Conservation (phyloP, 2,797 vertebrate species). For the Schizothorax lantsangensis region DNA sequence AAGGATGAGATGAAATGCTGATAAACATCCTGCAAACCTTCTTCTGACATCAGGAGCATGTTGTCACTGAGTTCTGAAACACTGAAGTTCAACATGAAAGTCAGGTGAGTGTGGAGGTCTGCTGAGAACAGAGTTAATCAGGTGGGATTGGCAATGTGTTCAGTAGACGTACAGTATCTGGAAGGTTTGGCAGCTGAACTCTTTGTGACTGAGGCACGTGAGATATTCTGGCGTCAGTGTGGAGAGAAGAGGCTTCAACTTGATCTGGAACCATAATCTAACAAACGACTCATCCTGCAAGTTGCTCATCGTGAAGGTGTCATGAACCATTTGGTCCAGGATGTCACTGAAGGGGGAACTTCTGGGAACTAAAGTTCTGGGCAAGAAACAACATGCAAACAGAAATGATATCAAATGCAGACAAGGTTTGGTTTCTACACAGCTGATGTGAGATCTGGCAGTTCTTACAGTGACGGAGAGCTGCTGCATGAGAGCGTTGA, state of each 20-base stretch:
- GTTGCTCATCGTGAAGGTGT: conserved; percentile 65
- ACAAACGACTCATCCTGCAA: conserved; percentile 74
- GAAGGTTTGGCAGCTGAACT: conserved; percentile 78
- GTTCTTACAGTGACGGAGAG: conserved; percentile 67
- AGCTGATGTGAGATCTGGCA: not conserved
- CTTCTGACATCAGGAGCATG: conserved; percentile 48
- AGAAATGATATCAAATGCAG: not conserved
- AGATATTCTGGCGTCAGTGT: conserved; percentile 66
- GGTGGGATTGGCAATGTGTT: not conserved
- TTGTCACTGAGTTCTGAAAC: conserved; percentile 68
- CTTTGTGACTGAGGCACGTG: conserved; percentile 78
- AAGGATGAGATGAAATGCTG: conserved; percentile 71
- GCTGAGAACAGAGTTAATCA: not conserved
- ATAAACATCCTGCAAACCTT: conserved; percentile 64
- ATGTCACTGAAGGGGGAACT: conserved; percentile 66
- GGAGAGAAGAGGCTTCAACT: conserved; percentile 74
- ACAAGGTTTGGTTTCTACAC: too few relatives aligned
- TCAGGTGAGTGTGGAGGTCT: not conserved
- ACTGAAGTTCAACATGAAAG: conserved; percentile 58
- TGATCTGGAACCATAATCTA: conserved; percentile 77
- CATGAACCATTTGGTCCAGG: conserved; percentile 62
- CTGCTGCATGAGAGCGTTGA: conserved; percentile 70
- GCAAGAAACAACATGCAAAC: not conserved
- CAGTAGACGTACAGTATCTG: conserved; percentile 74
- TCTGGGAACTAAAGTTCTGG: conserved; percentile 72